Percentiles rank a stretch among this genome's conserved stretches.
These are phyloP conservation scores for Silurus asotus DNA, from an alignment of 2,113 vertebrate genomes.

Conservation along the genomic window DNA sequence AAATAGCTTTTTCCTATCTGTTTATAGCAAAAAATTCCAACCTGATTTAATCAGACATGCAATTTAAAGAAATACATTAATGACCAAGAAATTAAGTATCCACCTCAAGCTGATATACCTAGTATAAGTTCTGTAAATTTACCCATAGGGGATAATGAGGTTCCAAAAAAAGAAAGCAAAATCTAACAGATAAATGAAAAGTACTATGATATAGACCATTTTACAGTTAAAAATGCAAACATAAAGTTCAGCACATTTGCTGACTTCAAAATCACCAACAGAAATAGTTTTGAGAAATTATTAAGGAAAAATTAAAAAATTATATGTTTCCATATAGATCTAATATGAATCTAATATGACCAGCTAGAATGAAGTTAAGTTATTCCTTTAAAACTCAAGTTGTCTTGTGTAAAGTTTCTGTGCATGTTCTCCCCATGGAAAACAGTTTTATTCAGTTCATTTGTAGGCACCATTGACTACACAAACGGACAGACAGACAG, in stretches of 20 bases:
- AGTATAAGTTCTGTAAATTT: neutral
- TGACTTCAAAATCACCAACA: neutral
- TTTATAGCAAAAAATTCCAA: slow-evolving; percentile 3
- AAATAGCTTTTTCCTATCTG: slow-evolving; percentile 31
- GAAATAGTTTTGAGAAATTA: neutral
- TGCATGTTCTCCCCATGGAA: neutral
- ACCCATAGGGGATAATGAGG: neutral
- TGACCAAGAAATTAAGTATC: neutral
- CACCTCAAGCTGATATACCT: neutral
- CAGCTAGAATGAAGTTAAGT: neutral
- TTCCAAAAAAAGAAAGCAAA: neutral
- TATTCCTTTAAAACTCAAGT: neutral
- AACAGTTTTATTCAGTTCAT: neutral
- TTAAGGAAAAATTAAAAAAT: neutral
- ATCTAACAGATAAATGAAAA: neutral
- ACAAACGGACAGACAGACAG: too few relatives aligned
- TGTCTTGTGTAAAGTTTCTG: neutral
- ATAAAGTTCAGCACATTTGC: neutral
- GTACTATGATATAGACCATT: neutral
- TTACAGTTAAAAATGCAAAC: neutral
- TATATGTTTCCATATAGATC: neutral
- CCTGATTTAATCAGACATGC: neutral
- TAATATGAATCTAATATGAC: neutral
- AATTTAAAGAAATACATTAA: neutral
- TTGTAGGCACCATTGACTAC: too few relatives aligned